A percentile compares a stretch with the other conserved stretches of the same genome.
phyloP scores from a whole-genome alignment of 2,888 invertebrate species.

The Phania funesta region DNA sequence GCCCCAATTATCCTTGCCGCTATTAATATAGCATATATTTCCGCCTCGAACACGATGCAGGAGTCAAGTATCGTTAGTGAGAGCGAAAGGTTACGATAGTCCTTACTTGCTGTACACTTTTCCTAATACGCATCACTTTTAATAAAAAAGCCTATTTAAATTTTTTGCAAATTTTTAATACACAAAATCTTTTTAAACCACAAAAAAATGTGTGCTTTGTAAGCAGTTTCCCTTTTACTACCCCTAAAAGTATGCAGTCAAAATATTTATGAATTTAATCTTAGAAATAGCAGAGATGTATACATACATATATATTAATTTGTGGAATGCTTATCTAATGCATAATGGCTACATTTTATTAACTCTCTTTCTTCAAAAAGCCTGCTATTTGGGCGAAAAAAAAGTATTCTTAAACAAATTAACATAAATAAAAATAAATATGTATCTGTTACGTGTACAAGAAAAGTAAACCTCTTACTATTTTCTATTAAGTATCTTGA shows the following conservation, averaged over 20 bases:
- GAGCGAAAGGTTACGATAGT: too few species aligned
- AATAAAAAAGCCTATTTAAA: background rate
- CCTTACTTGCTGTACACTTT: too few species aligned
- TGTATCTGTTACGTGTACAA: conserved; percentile 7
- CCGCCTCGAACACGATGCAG: too few species aligned
- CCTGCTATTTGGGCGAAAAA: background rate
- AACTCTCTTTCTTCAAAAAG: background rate
- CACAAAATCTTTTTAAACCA: conserved; percentile 4
- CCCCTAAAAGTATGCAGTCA: conserved; percentile 27
- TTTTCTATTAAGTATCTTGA: background rate
- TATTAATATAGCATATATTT: too few species aligned
- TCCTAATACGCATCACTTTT: background rate
- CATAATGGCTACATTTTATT: background rate
- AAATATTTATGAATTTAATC: conserved; percentile 3
- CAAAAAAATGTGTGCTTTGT: background rate
- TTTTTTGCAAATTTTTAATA: background rate
- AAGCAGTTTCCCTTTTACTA: background rate
- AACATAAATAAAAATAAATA: conserved; percentile 7
- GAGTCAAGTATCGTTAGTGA: too few species aligned
- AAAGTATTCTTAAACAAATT: conserved; percentile 22
- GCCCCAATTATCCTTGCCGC: too few species aligned
- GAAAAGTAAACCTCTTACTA: background rate
- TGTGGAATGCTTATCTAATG: background rate
- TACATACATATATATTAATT: background rate
- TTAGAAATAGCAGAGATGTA: background rate